phyloP scores from a whole-genome alignment of 2,888 invertebrate species.

The Xanthia togata region DNA sequence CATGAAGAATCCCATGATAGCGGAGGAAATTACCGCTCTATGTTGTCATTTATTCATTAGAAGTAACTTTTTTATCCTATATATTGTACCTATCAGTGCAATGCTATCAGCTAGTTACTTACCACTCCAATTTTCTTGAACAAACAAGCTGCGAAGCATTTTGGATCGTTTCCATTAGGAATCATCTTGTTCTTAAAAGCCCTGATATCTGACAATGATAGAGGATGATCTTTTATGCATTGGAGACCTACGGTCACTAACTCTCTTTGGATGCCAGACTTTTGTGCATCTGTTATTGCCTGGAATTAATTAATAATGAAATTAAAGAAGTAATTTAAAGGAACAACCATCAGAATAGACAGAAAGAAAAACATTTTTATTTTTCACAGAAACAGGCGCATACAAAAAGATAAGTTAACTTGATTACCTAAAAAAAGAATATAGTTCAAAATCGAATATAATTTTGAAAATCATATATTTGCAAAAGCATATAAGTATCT shows the following conservation, averaged over 20 bases:
- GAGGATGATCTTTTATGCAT: slow-evolving; percentile 75
- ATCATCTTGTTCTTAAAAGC: slow-evolving; percentile 74
- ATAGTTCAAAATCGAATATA: background rate
- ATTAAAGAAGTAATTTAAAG: background rate
- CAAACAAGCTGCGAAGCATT: slow-evolving; percentile 78
- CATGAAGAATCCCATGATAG: background rate
- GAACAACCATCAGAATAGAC: background rate
- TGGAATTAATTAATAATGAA: slow-evolving; percentile 53
- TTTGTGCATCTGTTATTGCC: slow-evolving; percentile 74
- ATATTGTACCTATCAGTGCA: background rate
- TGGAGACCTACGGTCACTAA: slow-evolving; percentile 72
- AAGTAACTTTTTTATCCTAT: background rate
- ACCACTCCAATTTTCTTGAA: slow-evolving; percentile 79
- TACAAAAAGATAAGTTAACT: background rate
- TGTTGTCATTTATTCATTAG: background rate
- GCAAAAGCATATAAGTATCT: background rate
- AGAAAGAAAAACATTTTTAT: background rate
- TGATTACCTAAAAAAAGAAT: background rate
- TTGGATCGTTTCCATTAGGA: slow-evolving; percentile 74
- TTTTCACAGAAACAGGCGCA: background rate
- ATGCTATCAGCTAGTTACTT: slow-evolving; percentile 60
- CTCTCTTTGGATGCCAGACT: slow-evolving; percentile 72
- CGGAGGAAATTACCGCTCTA: background rate
- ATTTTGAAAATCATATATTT: background rate
- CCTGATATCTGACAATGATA: slow-evolving; percentile 74